phyloP scores from a whole-genome alignment of 2,888 invertebrate genomes.

The Nipponacmea schrenckii region DNA sequence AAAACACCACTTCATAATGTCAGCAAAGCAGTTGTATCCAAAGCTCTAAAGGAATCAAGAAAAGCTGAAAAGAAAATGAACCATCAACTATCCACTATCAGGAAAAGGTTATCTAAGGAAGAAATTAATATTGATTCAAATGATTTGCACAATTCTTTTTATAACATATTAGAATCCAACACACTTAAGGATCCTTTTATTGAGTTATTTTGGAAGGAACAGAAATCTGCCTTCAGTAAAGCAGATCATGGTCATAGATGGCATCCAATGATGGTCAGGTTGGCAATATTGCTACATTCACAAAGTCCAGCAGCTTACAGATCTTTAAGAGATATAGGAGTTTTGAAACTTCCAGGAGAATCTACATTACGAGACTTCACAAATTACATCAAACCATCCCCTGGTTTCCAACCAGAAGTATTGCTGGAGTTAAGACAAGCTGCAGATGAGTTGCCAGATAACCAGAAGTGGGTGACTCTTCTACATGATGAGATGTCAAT shows the following conservation, averaged over 20 bases:
- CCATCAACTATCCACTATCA: neutral
- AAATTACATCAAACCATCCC: too few relatives aligned
- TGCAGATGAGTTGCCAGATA: neutral
- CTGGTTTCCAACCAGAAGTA: neutral
- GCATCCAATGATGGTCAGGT: neutral
- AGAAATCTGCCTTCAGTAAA: neutral
- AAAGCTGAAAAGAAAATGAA: neutral
- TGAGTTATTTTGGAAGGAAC: slow-evolving; percentile 3
- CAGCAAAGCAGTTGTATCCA: neutral
- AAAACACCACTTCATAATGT: neutral
- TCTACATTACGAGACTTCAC: neutral
- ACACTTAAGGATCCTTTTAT: neutral
- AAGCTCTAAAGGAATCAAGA: neutral
- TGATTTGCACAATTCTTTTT: neutral
- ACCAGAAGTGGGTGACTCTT: neutral
- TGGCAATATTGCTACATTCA: neutral
- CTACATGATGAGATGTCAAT: neutral
- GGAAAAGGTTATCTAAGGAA: neutral
- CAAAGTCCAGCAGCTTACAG: neutral
- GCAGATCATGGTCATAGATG: neutral
- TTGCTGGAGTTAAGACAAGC: neutral
- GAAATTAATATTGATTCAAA: neutral
- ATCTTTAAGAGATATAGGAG: neutral
- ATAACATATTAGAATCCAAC: neutral
- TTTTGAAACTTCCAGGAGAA: neutral